Conservation (phyloP, 35 echinoderm and acorn worm species). For the Apostichopus californicus region DNA sequence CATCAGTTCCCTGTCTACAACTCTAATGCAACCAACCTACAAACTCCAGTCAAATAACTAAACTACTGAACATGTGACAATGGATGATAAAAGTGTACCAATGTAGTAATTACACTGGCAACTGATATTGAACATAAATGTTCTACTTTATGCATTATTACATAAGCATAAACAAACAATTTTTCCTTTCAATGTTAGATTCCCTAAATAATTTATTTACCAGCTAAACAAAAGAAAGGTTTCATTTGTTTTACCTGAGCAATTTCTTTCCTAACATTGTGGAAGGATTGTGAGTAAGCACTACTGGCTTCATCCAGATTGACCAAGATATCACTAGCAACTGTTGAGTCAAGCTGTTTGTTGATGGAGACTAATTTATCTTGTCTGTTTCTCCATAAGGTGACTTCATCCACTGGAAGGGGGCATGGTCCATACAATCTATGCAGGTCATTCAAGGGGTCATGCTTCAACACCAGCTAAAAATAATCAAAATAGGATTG, state of each 20-base stretch:
- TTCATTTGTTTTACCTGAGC: constrained; percentile 64
- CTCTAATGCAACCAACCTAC: too few relatives aligned
- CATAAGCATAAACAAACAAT: too few relatives aligned
- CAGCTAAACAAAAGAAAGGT: too few relatives aligned
- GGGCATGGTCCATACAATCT: constrained; percentile 70
- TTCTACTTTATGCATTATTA: too few relatives aligned
- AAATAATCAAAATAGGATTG: not conserved
- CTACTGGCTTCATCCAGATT: constrained; percentile 94
- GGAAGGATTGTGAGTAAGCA: constrained; percentile 93
- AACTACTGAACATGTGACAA: too few relatives aligned
- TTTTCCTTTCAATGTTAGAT: too few relatives aligned
- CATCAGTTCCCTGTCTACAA: too few relatives aligned
- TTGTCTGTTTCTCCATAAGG: constrained; percentile 74
- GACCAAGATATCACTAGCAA: constrained; percentile 87
- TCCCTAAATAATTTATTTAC: too few relatives aligned
- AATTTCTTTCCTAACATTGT: constrained; percentile 94
- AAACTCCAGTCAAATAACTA: too few relatives aligned
- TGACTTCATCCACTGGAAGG: constrained; percentile 82
- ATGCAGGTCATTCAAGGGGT: constrained; percentile 77
- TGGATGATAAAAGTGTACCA: too few relatives aligned
- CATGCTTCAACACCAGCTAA: constrained; percentile 90
- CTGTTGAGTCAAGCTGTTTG: constrained; percentile 81
- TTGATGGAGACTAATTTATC: constrained; percentile 75
- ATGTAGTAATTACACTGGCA: too few relatives aligned
- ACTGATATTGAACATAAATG: too few relatives aligned